Conservation (phyloP, 2,113 vertebrate genomes). For the Sprattus sprattus region DNA sequence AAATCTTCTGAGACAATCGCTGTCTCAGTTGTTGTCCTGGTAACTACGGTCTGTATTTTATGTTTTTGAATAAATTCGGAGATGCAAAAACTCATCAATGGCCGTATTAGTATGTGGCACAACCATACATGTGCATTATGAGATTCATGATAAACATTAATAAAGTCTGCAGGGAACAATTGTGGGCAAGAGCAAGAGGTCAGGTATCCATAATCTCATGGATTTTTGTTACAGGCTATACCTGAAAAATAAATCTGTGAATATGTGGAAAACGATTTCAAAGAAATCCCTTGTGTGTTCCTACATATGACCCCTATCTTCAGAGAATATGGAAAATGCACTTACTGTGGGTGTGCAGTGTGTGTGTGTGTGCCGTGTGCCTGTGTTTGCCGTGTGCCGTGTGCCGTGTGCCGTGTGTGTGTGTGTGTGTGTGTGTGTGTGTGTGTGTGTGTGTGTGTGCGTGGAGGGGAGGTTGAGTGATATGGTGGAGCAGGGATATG, state of each 20-base stretch:
- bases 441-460: too few species aligned
- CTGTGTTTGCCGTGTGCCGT: too few species aligned
- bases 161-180: background rate
- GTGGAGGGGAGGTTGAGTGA: too few species aligned
- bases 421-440: too few species aligned
- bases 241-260: background rate
- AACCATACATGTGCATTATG: background rate
- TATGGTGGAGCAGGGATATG: too few species aligned
- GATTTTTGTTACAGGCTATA: background rate
- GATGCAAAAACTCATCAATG: background rate
- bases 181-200: background rate
- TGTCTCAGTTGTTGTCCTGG: background rate
- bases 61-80: background rate
- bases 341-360: background rate
- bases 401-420: too few species aligned
- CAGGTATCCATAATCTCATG: background rate
- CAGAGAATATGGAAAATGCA: background rate
- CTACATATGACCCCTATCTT: background rate
- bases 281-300: background rate
- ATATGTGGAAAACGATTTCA: background rate
- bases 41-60: background rate
- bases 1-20: background rate
- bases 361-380: background rate
- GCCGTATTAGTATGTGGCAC: background rate
- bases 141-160: background rate